Conservation (phyloP, 2,797 vertebrate genomes). For the Fundulus diaphanus region DNA sequence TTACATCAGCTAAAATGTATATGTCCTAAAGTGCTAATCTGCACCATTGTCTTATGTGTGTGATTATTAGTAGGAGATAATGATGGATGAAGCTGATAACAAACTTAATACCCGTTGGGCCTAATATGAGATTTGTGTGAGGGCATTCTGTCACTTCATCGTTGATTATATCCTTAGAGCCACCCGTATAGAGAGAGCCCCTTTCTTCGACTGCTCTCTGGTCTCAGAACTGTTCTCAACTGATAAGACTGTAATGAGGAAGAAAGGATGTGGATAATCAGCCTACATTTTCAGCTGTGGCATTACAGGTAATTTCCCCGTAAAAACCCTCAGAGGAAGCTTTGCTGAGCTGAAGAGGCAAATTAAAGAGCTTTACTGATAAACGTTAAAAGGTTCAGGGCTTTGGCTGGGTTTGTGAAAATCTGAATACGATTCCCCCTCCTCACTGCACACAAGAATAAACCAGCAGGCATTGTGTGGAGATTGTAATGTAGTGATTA, state of each 20-base stretch:
- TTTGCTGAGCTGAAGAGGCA: slow-evolving; percentile 73
- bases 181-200: slow-evolving; percentile 43
- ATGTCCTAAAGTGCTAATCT: slow-evolving; percentile 34
- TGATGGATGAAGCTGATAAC: slow-evolving; percentile 56
- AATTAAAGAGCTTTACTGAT: slow-evolving; percentile 82
- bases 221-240: slow-evolving; percentile 68
- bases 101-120: slow-evolving; percentile 43
- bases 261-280: slow-evolving; percentile 75
- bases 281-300: slow-evolving; percentile 72
- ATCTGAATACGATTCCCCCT: slow-evolving; percentile 53
- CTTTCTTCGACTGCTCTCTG: slow-evolving; percentile 70
- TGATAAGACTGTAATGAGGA: slow-evolving; percentile 79
- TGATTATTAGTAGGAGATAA: slow-evolving; percentile 57
- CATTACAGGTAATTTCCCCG: slow-evolving; percentile 81
- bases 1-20: background rate
- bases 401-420: slow-evolving; percentile 66
- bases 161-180: slow-evolving; percentile 74
- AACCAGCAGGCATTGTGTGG: slow-evolving; percentile 56
- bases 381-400: slow-evolving; percentile 77
- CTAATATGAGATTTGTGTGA: slow-evolving; percentile 56
- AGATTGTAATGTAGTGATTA: slow-evolving; percentile 76
- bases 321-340: slow-evolving; percentile 72
- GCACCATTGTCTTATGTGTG: slow-evolving; percentile 38
- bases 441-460: slow-evolving; percentile 39
- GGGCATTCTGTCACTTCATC: slow-evolving; percentile 65